Percentiles rank a stretch among this genome's conserved stretches.
These are phyloP conservation scores for Hydrochoerus hydrochaeris DNA, from an alignment of 2,113 vertebrate genomes.

Conservation along the genomic window DNA sequence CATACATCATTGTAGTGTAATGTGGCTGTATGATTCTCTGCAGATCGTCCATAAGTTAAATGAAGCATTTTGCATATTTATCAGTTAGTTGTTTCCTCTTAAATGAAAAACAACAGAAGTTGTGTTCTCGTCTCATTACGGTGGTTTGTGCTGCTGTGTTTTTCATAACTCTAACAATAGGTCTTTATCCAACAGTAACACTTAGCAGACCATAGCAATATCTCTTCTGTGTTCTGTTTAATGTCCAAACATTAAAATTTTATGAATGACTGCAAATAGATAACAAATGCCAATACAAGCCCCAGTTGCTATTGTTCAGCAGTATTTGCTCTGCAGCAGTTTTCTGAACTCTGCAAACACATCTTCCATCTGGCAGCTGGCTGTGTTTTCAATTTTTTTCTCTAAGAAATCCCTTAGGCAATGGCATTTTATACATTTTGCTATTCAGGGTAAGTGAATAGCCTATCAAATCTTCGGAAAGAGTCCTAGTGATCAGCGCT, in stretches of 20 bases:
- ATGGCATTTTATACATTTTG: constrained; percentile 57
- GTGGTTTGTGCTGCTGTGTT: constrained; percentile 31
- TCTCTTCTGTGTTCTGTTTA: constrained; percentile 66
- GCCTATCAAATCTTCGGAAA: constrained; percentile 50
- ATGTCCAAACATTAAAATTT: constrained; percentile 71
- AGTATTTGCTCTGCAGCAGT: constrained; percentile 58
- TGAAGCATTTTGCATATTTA: constrained; percentile 51
- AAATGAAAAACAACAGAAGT: background rate
- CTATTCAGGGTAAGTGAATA: constrained; percentile 55
- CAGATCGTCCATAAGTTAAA: constrained; percentile 37
- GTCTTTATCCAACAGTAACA: constrained; percentile 50
- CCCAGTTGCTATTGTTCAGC: constrained; percentile 47
- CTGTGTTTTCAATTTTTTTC: constrained; percentile 41
- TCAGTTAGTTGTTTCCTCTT: background rate
- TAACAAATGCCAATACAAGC: constrained; percentile 6
- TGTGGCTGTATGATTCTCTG: background rate
- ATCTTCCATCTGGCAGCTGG: constrained; percentile 77
- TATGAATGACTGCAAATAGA: constrained; percentile 67
- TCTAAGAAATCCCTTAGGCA: constrained; percentile 56
- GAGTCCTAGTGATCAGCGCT: constrained; percentile 39
- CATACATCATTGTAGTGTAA: background rate
- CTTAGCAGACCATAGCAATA: constrained; percentile 43
- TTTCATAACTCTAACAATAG: constrained; percentile 36
- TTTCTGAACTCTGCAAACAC: constrained; percentile 63
- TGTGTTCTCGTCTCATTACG: constrained; percentile 10